Conservation (phyloP, 2,888 invertebrate genomes). For the Cephus sareptanus region DNA sequence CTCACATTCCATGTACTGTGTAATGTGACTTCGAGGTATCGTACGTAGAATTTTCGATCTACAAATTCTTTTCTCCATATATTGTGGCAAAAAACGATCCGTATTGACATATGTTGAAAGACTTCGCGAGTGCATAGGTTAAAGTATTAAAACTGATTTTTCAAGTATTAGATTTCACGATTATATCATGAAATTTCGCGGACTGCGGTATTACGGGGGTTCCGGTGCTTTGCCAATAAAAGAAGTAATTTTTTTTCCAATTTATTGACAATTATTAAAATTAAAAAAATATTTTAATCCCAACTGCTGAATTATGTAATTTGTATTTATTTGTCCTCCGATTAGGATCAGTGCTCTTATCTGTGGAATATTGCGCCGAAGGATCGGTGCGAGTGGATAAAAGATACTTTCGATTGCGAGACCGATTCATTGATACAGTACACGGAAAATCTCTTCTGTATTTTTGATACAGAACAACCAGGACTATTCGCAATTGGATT, state of each 20-base stretch:
- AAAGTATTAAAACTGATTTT: neutral
- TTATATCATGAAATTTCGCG: neutral
- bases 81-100: neutral
- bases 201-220: neutral
- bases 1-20: neutral
- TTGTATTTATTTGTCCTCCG: slow-evolving; percentile 12
- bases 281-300: neutral
- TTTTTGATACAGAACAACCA: slow-evolving; percentile 42
- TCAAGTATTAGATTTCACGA: neutral
- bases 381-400: slow-evolving; percentile 62
- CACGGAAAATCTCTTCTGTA: slow-evolving; percentile 61
- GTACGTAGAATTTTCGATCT: neutral
- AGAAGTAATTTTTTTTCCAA: neutral
- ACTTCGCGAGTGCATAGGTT: neutral
- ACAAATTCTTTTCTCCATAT: neutral
- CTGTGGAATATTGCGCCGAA: slow-evolving; percentile 51
- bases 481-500: slow-evolving; percentile 45
- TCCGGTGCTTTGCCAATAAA: neutral
- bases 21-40: neutral
- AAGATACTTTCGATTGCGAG: slow-evolving; percentile 51
- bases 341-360: slow-evolving; percentile 60
- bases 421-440: slow-evolving; percentile 58
- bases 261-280: neutral
- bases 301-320: neutral
- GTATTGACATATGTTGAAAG: neutral